Evolutionary conservation across 2,888 invertebrate genomes (phyloP).

Genomic region (Cerastoderma edule): DNA sequence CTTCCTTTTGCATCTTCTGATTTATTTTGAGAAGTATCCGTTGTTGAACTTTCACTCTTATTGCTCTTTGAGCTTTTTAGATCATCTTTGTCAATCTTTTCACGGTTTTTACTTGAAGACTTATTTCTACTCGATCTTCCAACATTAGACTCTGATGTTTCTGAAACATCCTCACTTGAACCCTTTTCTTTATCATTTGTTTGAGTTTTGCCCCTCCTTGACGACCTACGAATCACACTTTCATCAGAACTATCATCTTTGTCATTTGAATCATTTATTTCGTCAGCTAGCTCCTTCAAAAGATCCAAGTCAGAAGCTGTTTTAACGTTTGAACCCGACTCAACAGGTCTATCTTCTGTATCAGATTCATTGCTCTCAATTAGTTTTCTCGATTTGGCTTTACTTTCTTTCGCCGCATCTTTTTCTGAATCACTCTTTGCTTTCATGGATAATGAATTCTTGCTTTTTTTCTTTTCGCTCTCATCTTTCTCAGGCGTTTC

Average conservation of each 20-base stretch:
- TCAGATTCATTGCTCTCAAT: conserved; percentile 25
- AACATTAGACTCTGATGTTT: conserved; percentile 21
- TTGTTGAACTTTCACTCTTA: too few relatives aligned
- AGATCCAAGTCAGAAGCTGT: conserved; percentile 61
- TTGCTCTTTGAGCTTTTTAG: too few relatives aligned
- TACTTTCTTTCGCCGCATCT: conserved; percentile 26
- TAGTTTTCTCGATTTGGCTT: conserved; percentile 23
- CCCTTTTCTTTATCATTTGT: conserved; percentile 35
- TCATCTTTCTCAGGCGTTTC: conserved; percentile 21
- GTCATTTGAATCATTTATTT: conserved; percentile 38
- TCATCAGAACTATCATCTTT: conserved; percentile 34
- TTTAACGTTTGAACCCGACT: conserved; percentile 43
- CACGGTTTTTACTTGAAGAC: background rate
- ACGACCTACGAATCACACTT: conserved; percentile 25
- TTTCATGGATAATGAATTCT: conserved; percentile 35
- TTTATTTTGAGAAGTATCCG: too few relatives aligned
- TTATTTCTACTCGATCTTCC: conserved; percentile 32
- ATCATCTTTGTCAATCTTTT: conserved; percentile 33
- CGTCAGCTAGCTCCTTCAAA: conserved; percentile 60
- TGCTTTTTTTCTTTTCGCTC: conserved; percentile 10
- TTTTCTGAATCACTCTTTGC: conserved; percentile 20
- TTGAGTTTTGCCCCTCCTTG: conserved; percentile 28
- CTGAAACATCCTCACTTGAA: conserved; percentile 32
- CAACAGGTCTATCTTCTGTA: conserved; percentile 21
- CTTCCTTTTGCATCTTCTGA: too few relatives aligned